Percentiles rank a stretch among this genome's conserved stretches.
Evolutionary conservation across 2,888 invertebrate genomes (phyloP).

Genomic region (Synanthedon vespiformis): DNA sequence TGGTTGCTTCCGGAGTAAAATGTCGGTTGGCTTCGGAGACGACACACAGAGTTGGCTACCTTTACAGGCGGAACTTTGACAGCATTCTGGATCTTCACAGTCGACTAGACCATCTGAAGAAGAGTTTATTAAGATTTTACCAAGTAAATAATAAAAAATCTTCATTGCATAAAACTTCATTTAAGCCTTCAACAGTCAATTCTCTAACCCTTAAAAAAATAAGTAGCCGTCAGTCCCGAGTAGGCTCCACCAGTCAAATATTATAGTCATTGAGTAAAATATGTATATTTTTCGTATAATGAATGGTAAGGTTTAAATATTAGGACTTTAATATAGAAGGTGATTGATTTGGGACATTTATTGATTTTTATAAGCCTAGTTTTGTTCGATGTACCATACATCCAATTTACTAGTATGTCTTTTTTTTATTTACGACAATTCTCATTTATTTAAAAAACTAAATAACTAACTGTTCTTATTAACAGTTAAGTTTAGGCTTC

Average conservation of each 20-base stretch:
- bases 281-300: too few relatives aligned
- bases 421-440: not conserved
- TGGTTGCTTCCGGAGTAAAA: conserved; percentile 93
- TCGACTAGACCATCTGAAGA: conserved; percentile 92
- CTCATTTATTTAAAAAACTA: not conserved
- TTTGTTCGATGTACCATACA: too few relatives aligned
- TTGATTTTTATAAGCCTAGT: too few relatives aligned
- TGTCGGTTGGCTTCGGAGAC: conserved; percentile 95
- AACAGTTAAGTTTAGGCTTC: too few relatives aligned
- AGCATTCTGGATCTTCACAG: conserved; percentile 99
- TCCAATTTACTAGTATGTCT: too few relatives aligned
- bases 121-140: not conserved
- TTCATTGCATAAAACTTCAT: not conserved
- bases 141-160: not conserved
- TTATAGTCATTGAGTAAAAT: too few relatives aligned
- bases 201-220: too few relatives aligned
- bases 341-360: too few relatives aligned
- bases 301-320: too few relatives aligned
- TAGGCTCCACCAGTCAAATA: too few relatives aligned
- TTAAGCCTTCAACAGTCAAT: not conserved
- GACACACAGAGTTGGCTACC: conserved; percentile 93
- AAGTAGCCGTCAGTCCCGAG: too few relatives aligned
- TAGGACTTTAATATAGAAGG: too few relatives aligned
- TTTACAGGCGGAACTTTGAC: conserved; percentile 83
- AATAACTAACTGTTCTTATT: not conserved